A percentile compares a stretch with the other conserved stretches of the same genome.
phyloP scores from a whole-genome alignment of 2,888 invertebrate genomes.

The Seira sanloemensis region DNA sequence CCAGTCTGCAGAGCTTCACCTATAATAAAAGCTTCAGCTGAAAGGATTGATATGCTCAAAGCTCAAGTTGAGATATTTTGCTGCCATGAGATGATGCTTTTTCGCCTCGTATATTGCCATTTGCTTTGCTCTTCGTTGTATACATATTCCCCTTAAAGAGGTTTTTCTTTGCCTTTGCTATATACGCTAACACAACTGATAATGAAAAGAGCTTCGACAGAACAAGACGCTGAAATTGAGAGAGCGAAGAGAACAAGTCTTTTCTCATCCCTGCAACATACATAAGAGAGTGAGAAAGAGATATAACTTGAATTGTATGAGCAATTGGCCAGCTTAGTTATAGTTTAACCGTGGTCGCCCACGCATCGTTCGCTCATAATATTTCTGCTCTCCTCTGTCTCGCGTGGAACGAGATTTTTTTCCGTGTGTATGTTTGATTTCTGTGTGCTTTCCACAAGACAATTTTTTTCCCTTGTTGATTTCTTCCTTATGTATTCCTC shows the following conservation, averaged over 20 bases:
- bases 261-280: slow-evolving; percentile 61
- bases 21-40: background rate
- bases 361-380: slow-evolving; percentile 41
- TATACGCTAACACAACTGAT: too few relatives aligned
- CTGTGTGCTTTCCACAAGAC: background rate
- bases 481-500: slow-evolving; percentile 23
- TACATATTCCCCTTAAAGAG: background rate
- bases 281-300: background rate
- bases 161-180: background rate
- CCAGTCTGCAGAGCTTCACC: background rate
- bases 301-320: slow-evolving; percentile 51
- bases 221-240: background rate
- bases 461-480: background rate
- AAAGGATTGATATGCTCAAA: background rate
- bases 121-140: background rate
- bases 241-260: slow-evolving; percentile 19
- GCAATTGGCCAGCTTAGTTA: slow-evolving; percentile 58
- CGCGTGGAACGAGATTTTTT: background rate
- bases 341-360: slow-evolving; percentile 64
- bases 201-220: background rate
- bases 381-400: slow-evolving; percentile 32
- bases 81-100: background rate
- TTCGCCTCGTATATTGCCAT: background rate
- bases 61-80: too few relatives aligned
- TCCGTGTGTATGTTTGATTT: background rate